Evolutionary conservation across 2,888 invertebrate species (phyloP).

Genomic region (Melitaea athalia): DNA sequence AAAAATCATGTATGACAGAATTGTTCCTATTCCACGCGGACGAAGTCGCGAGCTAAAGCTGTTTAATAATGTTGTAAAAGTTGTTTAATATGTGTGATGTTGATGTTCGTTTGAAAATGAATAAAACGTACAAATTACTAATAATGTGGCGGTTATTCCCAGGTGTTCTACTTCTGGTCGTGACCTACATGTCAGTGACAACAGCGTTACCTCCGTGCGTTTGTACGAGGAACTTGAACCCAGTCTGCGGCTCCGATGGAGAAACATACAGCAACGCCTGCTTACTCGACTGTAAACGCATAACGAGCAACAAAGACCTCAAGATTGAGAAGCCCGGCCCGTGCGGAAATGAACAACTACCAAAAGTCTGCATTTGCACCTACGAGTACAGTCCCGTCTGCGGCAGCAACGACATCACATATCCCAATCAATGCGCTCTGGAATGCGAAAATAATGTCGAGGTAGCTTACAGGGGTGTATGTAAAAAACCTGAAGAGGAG

Average conservation of each 20-base stretch:
- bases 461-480: constrained; percentile 35
- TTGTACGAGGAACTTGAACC: constrained; percentile 54
- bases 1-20: too few species aligned
- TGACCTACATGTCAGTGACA: constrained; percentile 41
- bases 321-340: constrained; percentile 29
- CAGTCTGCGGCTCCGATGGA: constrained; percentile 88
- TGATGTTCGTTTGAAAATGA: too few species aligned
- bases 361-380: constrained; percentile 36
- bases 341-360: constrained; percentile 35
- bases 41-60: too few species aligned
- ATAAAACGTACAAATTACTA: neutral
- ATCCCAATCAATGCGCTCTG: constrained; percentile 47
- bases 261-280: constrained; percentile 86
- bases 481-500: constrained; percentile 36
- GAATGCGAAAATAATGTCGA: constrained; percentile 39
- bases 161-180: constrained; percentile 51
- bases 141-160: constrained; percentile 22
- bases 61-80: too few species aligned
- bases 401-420: constrained; percentile 45
- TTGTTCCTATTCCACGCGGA: too few species aligned
- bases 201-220: constrained; percentile 53
- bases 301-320: constrained; percentile 29
- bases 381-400: constrained; percentile 43
- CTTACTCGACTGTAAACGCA: constrained; percentile 78
- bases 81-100: too few species aligned